A percentile compares a stretch with the other conserved stretches of the same genome.
Conservation (phyloP, 2,113 vertebrate genomes). For the Cairina moschata region DNA sequence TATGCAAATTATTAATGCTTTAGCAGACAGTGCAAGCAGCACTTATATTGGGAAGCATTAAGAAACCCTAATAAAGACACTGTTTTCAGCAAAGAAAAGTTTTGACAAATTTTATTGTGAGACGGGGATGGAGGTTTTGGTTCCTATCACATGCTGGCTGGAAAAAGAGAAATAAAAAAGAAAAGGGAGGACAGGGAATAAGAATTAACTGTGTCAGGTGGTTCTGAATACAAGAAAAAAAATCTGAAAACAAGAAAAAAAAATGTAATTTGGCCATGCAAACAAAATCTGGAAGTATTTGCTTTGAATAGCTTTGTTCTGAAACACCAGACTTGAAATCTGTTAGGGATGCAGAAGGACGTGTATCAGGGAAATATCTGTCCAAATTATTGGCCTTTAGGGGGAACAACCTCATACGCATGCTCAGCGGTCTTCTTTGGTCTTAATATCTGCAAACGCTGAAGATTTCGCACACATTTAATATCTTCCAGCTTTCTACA, state of each 20-base stretch:
- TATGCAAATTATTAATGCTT: background rate
- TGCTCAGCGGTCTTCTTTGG: background rate
- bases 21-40: background rate
- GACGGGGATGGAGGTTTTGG: background rate
- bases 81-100: background rate
- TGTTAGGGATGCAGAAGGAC: background rate
- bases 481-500: background rate
- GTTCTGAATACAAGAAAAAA: background rate
- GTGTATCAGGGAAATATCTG: background rate
- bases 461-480: background rate
- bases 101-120: background rate
- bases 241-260: background rate
- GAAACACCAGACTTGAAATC: background rate
- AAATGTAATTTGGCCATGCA: background rate
- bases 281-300: background rate
- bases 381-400: background rate
- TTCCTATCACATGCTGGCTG: background rate
- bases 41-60: background rate
- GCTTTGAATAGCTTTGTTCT: background rate
- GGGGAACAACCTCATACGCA: background rate
- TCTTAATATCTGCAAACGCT: background rate
- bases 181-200: accelerated
- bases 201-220: background rate
- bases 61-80: background rate
- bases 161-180: background rate